Evolutionary conservation across 2,113 vertebrate species (phyloP).

Genomic region (Oryzias javanicus): DNA sequence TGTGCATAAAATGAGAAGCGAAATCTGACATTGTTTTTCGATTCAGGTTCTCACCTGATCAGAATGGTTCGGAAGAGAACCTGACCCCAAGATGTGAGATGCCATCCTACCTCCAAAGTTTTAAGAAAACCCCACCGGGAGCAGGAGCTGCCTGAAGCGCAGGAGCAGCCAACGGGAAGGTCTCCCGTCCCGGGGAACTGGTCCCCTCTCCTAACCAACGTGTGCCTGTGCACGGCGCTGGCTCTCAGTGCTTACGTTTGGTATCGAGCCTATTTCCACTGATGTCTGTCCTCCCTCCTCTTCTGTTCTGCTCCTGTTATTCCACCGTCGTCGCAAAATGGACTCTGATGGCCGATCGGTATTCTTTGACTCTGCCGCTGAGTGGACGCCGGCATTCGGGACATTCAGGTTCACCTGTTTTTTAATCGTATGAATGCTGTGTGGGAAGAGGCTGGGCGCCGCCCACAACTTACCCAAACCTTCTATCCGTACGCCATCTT

Average conservation of each 20-base stretch:
- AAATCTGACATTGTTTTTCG: neutral
- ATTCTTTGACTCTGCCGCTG: slow-evolving; percentile 48
- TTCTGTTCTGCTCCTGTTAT: slow-evolving; percentile 9
- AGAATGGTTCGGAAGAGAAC: slow-evolving; percentile 55
- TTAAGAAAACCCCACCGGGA: slow-evolving; percentile 41
- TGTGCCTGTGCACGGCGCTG: slow-evolving; percentile 88
- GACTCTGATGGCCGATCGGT: slow-evolving; percentile 40
- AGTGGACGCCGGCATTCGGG: slow-evolving; percentile 62
- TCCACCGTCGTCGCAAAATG: slow-evolving; percentile 34
- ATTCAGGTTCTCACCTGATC: slow-evolving; percentile 51
- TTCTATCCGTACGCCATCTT: slow-evolving; percentile 77
- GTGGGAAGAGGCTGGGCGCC: slow-evolving; percentile 38
- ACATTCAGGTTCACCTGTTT: slow-evolving; percentile 49
- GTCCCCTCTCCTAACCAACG: slow-evolving; percentile 85
- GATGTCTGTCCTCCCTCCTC: slow-evolving; percentile 38
- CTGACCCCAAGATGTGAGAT: slow-evolving; percentile 1
- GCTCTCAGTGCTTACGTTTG: slow-evolving; percentile 88
- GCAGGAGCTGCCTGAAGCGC: slow-evolving; percentile 8
- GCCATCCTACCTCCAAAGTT: slow-evolving; percentile 54
- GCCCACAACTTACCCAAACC: slow-evolving; percentile 21
- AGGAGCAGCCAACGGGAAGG: slow-evolving; percentile 54
- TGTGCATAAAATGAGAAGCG: neutral
- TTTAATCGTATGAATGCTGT: slow-evolving; percentile 49
- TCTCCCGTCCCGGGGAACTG: slow-evolving; percentile 69
- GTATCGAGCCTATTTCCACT: slow-evolving; percentile 90